Percentiles rank a stretch among this genome's conserved stretches.
These are phyloP conservation scores for Blastomussa wellsi DNA, from an alignment of 92 coral and sea anemone genomes.

Conservation along the genomic window DNA sequence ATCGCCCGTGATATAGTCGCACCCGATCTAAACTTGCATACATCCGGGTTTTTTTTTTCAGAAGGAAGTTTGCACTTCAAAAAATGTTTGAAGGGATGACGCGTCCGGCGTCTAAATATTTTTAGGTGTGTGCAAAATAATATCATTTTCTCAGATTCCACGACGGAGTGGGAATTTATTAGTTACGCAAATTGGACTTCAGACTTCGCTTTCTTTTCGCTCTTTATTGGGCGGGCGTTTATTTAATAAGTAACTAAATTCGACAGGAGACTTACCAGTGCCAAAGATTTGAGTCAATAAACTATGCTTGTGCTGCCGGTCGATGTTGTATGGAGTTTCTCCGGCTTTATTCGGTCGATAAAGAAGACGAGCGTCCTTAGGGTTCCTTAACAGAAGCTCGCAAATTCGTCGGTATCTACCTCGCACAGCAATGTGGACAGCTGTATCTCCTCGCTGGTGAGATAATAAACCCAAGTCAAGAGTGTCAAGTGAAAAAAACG, in stretches of 20 bases:
- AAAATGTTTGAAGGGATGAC: neutral
- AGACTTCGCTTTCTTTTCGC: neutral
- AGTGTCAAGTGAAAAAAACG: neutral
- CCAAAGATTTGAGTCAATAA: constrained; percentile 93
- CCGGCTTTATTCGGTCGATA: constrained; percentile 96
- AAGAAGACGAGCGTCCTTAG: constrained; percentile 91
- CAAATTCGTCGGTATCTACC: constrained; percentile 91
- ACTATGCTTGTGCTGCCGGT: constrained; percentile 93
- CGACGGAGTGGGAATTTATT: neutral
- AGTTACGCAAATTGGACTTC: neutral
- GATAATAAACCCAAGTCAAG: neutral
- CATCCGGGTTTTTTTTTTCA: no score
- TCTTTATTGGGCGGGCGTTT: neutral
- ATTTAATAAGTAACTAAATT: neutral
- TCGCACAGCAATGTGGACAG: constrained; percentile 91
- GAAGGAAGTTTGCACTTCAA: neutral
- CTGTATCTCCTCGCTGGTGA: constrained; percentile 92
- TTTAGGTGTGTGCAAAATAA: no score
- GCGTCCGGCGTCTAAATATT: no score
- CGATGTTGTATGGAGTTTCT: constrained; percentile 95
- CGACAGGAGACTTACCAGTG: constrained; percentile 55
- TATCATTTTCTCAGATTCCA: neutral
- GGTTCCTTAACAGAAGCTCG: constrained; percentile 87
- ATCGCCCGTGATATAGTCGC: no score
- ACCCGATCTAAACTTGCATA: no score